A percentile compares a stretch with the other conserved stretches of the same genome.
Conservation (phyloP, 2,797 vertebrate species). For the Tamandua tetradactyla region DNA sequence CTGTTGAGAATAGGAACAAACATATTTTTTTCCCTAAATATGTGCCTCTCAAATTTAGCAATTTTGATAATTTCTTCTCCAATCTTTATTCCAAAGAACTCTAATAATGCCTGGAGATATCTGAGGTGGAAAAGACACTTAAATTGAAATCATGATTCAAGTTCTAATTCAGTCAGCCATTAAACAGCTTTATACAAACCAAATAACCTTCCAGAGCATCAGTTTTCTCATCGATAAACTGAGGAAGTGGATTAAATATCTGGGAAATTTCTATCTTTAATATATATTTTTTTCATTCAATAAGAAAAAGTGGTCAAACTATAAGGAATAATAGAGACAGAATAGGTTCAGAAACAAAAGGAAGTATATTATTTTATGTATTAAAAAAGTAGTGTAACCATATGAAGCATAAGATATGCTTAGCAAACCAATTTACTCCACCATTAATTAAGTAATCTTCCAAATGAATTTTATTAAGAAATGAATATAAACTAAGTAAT, state of each 20-base stretch:
- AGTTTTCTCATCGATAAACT: not conserved
- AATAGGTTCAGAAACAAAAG: slow-evolving; percentile 20
- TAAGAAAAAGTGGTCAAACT: not conserved
- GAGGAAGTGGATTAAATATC: not conserved
- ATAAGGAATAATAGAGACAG: not conserved
- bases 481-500: not conserved
- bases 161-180: not conserved
- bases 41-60: not conserved
- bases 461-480: not conserved
- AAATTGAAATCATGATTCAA: not conserved
- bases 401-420: not conserved
- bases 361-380: not conserved
- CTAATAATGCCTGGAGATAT: not conserved
- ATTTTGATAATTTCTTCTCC: not conserved
- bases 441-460: not conserved
- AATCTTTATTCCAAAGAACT: slow-evolving; percentile 23
- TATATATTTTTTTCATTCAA: not conserved
- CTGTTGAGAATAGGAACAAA: not conserved
- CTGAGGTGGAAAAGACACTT: not conserved
- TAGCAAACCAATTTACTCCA: not conserved
- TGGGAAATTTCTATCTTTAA: not conserved
- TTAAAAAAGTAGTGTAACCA: not conserved
- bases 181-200: not conserved
- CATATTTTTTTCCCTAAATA: not conserved
- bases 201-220: not conserved